phyloP scores from a whole-genome alignment of 1,140 invertebrate genomes.

The Drosophila insularis region DNA sequence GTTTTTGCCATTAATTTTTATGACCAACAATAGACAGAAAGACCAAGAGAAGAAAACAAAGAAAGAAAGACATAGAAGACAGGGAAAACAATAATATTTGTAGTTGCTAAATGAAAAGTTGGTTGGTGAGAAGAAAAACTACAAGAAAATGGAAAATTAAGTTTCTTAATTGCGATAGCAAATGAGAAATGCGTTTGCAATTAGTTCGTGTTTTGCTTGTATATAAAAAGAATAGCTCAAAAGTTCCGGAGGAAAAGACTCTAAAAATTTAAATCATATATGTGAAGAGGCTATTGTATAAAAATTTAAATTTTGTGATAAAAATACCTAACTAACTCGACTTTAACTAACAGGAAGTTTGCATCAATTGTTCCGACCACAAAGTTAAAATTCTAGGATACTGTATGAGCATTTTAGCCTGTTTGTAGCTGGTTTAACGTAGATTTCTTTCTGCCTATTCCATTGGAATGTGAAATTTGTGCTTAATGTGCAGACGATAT shows the following conservation, averaged over 20 bases:
- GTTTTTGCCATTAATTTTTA: constrained; percentile 23
- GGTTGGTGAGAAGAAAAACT: neutral
- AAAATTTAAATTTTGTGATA: no score
- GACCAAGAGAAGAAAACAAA: neutral
- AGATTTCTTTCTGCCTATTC: neutral
- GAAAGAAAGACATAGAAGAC: neutral
- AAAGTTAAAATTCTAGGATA: no score
- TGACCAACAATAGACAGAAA: neutral
- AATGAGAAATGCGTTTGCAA: constrained; percentile 12
- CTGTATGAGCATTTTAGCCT: neutral
- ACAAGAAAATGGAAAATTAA: constrained; percentile 4
- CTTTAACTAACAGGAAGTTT: no score
- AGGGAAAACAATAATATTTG: constrained; percentile 23
- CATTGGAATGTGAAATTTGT: constrained; percentile 12
- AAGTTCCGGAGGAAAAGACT: no score
- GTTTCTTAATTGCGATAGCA: constrained; percentile 2
- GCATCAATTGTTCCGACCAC: no score
- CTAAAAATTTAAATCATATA: no score
- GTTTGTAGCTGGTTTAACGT: neutral
- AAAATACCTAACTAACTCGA: no score
- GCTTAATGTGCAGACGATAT: constrained; percentile 7
- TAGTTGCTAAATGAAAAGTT: constrained; percentile 18
- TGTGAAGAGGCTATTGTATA: no score
- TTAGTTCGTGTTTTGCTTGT: neutral
- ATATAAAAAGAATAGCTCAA: neutral